Evolutionary conservation across 2,888 invertebrate species (phyloP), one percentile per base, ranked within the genome.

Genomic region (Xylota sylvarum): DNA sequence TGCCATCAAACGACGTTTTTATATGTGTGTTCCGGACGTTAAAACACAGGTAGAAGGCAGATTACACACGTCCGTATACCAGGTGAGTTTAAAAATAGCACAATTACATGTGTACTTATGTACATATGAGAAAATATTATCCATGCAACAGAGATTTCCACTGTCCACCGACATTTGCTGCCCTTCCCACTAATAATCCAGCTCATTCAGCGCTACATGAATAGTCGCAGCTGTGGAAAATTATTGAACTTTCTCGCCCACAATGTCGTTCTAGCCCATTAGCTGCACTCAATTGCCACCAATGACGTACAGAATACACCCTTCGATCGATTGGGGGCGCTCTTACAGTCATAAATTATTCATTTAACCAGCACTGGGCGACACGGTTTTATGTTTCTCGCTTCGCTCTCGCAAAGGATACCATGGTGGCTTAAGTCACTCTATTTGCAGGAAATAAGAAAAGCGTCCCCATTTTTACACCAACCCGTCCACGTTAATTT

Each of bases 291-390:
- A 40, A 85, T 52, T 69, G 80, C 70, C 64, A 65, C 60, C 52
- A 52, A 52, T 23, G 27, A 12, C 19, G 35, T 35, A 55, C 56
- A 55, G 60, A 50, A 19, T 48, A 19, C 37, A 9, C 43, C 35
- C 35, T 43, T 35, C 52, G 72, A 78, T 79, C 70, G 50, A 79
- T 80, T 43, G 6, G 50, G 48, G 40, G 64, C 19, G 43, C 58
- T 76, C 43, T 37, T 70, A 74, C 56, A 27, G 43, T 64, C 69
- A 80, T 85, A 76, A 80, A 85, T 80, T 70, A 85, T 80, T 85
- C 69, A 80, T 80, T 85, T 80, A 70, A 67, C 69, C 50, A 48
- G 50, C 48, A 35, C 60, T 60, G 32, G 23, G 23, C 27, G 23
- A 70, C 43, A 76, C 52, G 9, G 32, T 40, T 27, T 50, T 32